A percentile compares a stretch with the other conserved stretches of the same genome.
Evolutionary conservation across 2,113 vertebrate species (phyloP).

Genomic region (Macrotis lagotis): DNA sequence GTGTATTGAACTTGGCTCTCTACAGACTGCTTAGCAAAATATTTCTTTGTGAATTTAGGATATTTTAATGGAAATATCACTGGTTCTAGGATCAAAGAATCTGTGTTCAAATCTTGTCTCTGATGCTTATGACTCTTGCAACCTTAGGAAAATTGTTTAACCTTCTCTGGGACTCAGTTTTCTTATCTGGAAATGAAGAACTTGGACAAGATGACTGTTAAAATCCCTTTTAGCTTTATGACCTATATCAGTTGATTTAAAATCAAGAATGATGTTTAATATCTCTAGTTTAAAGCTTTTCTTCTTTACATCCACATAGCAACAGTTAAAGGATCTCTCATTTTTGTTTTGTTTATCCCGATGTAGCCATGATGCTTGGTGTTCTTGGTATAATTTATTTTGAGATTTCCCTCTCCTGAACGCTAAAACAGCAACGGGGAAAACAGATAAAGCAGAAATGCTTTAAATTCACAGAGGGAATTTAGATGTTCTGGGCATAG

Average conservation of each 20-base stretch:
- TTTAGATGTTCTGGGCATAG: background rate
- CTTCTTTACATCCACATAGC: constrained; percentile 53
- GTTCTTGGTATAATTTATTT: background rate
- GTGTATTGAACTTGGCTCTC: constrained; percentile 46
- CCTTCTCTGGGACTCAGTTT: background rate
- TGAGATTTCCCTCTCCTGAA: constrained; percentile 13
- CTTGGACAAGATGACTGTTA: background rate
- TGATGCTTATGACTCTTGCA: background rate
- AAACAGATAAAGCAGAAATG: constrained; percentile 14
- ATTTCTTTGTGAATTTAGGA: background rate
- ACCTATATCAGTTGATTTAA: constrained; percentile 41
- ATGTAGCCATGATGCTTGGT: constrained; percentile 8
- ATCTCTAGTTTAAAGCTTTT: constrained; percentile 52
- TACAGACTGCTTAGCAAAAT: constrained; percentile 65
- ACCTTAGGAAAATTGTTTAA: background rate
- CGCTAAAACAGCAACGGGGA: constrained; percentile 21
- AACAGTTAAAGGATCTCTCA: constrained; percentile 53
- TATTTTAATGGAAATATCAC: background rate
- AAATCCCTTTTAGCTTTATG: background rate
- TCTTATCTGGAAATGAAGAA: background rate
- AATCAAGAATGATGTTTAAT: constrained; percentile 54
- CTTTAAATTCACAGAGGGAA: background rate
- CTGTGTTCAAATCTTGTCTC: background rate
- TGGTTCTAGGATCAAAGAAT: background rate
- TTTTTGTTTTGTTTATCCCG: constrained; percentile 51